These are phyloP conservation scores for Thamnophis elegans DNA, from an alignment of 2,797 vertebrate species.

Conservation along the genomic window DNA sequence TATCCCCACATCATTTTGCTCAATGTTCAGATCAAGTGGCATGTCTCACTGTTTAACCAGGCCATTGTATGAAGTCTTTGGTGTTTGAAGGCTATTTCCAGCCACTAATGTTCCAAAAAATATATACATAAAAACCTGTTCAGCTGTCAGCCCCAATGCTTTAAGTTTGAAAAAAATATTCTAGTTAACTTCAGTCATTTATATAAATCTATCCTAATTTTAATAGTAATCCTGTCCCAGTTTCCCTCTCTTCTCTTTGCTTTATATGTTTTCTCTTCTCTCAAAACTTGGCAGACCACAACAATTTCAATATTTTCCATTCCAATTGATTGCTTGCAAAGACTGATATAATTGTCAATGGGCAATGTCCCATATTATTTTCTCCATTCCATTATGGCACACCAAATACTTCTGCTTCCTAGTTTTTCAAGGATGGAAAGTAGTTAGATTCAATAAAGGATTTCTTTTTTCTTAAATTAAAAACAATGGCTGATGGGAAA, in stretches of 20 bases:
- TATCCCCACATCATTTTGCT: neutral
- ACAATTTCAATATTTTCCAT: neutral
- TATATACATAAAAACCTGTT: constrained; percentile 14
- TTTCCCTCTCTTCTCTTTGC: neutral
- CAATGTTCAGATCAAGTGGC: neutral
- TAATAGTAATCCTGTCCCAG: neutral
- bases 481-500: neutral
- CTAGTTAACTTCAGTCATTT: neutral
- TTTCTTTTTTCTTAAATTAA: neutral
- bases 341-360: neutral
- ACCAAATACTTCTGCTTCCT: neutral
- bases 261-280: neutral
- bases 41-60: neutral
- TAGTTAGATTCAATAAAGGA: neutral
- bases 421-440: neutral
- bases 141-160: neutral
- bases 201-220: neutral
- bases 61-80: neutral
- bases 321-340: neutral
- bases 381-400: neutral
- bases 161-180: neutral
- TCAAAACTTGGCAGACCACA: neutral
- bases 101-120: constrained; percentile 13
- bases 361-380: neutral
- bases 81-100: constrained; percentile 12